phyloP scores from a whole-genome alignment of 2,113 vertebrate species.

The Proteles cristata region DNA sequence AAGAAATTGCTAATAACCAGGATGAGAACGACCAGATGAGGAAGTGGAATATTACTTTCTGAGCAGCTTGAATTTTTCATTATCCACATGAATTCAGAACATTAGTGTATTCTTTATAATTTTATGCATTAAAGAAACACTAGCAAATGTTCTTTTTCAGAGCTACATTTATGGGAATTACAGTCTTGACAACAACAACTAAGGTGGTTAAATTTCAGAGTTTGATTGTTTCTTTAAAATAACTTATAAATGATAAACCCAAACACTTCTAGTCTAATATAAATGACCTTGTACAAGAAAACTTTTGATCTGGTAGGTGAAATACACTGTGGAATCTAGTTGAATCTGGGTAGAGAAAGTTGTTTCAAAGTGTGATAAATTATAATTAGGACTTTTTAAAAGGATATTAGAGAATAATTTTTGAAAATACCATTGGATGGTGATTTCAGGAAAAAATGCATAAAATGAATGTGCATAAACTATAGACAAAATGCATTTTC shows the following conservation, averaged over 20 bases:
- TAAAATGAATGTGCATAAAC: neutral
- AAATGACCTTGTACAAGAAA: neutral
- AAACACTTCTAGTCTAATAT: neutral
- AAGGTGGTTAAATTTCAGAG: neutral
- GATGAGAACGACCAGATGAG: neutral
- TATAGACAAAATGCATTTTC: neutral
- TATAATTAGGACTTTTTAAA: neutral
- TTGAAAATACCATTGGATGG: neutral
- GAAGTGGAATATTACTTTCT: neutral
- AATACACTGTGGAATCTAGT: neutral
- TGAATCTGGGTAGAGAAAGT: neutral
- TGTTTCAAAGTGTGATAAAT: neutral
- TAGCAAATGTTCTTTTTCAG: neutral
- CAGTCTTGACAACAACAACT: neutral
- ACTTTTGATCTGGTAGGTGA: neutral
- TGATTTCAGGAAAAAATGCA: neutral
- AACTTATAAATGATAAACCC: neutral
- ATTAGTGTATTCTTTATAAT: neutral
- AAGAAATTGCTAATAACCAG: neutral
- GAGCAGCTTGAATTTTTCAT: neutral
- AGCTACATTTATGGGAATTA: neutral
- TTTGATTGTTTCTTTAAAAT: constrained; percentile 9
- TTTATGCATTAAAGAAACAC: neutral
- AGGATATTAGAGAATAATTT: neutral
- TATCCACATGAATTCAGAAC: neutral